Conservation (phyloP, 2,797 vertebrate species). For the Pagetopsis macropterus region DNA sequence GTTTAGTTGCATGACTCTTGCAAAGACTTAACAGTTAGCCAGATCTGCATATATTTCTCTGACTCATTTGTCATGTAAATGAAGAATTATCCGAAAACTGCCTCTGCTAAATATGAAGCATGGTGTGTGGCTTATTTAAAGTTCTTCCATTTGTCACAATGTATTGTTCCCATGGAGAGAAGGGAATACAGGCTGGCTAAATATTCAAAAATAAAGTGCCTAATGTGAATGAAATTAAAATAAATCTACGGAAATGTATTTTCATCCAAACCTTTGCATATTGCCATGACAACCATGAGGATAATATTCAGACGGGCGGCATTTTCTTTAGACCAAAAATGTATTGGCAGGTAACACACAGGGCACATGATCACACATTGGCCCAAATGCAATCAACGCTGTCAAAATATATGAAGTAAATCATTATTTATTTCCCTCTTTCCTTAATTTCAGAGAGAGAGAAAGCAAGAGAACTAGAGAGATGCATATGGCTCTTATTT, state of each 20-base stretch:
- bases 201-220: not conserved
- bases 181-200: not conserved
- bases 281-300: not conserved
- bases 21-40: not conserved
- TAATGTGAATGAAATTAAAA: not conserved
- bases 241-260: not conserved
- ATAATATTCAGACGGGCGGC: not conserved
- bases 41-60: not conserved
- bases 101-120: constrained; percentile 3
- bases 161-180: not conserved
- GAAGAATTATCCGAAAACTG: not conserved
- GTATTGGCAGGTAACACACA: too few relatives aligned
- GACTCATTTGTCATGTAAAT: not conserved
- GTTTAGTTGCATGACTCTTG: too few relatives aligned
- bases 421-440: not conserved
- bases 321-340: too few relatives aligned
- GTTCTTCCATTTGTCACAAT: constrained; percentile 7
- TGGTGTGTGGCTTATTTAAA: constrained; percentile 3
- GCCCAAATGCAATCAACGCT: too few relatives aligned
- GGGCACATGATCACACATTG: too few relatives aligned
- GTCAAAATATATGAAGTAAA: too few relatives aligned
- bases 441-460: not conserved
- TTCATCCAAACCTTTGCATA: not conserved
- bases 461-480: not conserved
- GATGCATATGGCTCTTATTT: not conserved